Evolutionary conservation across 2,888 invertebrate species (phyloP).

Genomic region (Nemoura dubitans): DNA sequence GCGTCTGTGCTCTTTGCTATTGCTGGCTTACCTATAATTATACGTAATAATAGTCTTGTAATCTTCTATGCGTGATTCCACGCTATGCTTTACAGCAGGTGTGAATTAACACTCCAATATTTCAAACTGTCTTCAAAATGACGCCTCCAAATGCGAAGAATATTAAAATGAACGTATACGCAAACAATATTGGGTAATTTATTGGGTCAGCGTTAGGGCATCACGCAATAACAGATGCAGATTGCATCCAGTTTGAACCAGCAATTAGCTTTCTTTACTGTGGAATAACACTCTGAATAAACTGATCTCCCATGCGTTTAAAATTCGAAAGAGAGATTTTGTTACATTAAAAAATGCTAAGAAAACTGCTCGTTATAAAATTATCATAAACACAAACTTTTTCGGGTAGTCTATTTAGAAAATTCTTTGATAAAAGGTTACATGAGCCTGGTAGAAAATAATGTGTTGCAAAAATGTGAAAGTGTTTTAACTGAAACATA

Average conservation of each 20-base stretch:
- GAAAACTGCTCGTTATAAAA: no score
- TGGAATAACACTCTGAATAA: no score
- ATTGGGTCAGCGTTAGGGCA: background rate
- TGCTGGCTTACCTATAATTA: background rate
- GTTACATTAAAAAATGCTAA: no score
- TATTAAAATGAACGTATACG: slow-evolving; percentile 19
- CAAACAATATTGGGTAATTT: background rate
- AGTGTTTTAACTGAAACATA: background rate
- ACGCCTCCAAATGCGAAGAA: slow-evolving; percentile 16
- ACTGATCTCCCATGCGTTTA: no score
- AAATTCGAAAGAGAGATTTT: no score
- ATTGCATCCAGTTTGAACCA: background rate
- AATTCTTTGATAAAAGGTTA: no score
- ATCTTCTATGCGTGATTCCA: background rate
- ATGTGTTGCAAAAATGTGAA: background rate
- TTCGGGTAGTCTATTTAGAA: no score
- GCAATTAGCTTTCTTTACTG: background rate
- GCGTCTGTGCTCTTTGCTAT: background rate
- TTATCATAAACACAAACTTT: no score
- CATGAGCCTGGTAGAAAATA: no score
- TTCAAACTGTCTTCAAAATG: background rate
- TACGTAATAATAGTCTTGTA: background rate
- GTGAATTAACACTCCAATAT: background rate
- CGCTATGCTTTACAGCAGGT: background rate
- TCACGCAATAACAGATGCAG: background rate